Conservation (phyloP, 2,888 invertebrate genomes). For the Mythimna ferrago region DNA sequence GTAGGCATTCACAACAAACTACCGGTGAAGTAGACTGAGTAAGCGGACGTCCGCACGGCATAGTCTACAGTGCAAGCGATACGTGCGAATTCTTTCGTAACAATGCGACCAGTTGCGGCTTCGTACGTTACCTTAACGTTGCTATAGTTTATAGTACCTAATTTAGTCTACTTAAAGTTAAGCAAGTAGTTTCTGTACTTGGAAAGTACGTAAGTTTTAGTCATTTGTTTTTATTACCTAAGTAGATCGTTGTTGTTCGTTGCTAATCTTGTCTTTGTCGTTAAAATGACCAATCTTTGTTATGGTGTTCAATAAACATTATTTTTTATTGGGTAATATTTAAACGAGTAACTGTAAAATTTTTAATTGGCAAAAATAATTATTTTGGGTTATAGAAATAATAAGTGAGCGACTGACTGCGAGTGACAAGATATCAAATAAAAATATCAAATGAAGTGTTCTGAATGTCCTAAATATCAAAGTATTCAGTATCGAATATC, state of each 20-base stretch:
- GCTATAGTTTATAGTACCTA: background rate
- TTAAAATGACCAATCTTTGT: background rate
- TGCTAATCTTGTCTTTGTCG: too few species aligned
- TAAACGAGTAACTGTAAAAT: too few species aligned
- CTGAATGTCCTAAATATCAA: too few species aligned
- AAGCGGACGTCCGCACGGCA: constrained; percentile 31
- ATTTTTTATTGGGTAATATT: too few species aligned
- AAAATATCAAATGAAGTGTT: too few species aligned
- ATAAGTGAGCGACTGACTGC: too few species aligned
- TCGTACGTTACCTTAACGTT: background rate
- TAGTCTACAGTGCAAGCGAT: constrained; percentile 27
- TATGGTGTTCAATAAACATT: background rate
- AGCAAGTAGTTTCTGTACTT: background rate
- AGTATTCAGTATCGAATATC: too few species aligned
- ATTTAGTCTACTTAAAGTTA: constrained; percentile 12
- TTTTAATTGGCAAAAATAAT: too few species aligned
- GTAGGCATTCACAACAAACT: background rate
- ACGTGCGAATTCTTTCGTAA: constrained; percentile 40
- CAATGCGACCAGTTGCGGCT: constrained; percentile 20
- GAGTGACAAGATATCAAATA: too few species aligned
- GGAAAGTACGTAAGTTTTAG: background rate
- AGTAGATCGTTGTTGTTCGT: background rate
- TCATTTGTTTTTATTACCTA: background rate
- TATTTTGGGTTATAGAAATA: too few species aligned
- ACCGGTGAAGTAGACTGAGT: constrained; percentile 24